Percentiles rank a stretch among this genome's conserved stretches.
phyloP scores from a whole-genome alignment of 2,113 vertebrate species.

The Melanerpes formicivorus region DNA sequence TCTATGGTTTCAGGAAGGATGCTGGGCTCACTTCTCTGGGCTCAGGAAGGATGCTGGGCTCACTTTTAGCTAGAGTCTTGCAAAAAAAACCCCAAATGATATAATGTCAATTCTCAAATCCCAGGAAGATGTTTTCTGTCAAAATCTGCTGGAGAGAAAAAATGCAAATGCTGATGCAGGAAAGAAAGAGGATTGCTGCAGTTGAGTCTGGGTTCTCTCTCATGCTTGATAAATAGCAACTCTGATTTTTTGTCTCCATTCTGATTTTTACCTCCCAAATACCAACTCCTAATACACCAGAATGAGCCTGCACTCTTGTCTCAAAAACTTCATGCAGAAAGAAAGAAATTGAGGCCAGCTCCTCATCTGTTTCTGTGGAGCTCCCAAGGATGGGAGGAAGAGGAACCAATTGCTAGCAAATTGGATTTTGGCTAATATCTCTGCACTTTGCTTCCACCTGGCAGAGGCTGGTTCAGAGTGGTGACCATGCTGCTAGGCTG shows the following conservation, averaged over 20 bases:
- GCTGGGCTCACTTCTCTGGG: neutral
- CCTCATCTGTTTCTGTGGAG: neutral
- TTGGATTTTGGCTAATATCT: neutral
- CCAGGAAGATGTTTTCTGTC: neutral
- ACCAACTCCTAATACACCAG: neutral
- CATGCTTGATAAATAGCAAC: neutral
- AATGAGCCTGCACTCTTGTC: rapidly evolving
- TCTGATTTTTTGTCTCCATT: neutral
- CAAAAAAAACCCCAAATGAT: neutral
- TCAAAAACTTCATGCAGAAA: neutral
- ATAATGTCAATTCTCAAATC: neutral
- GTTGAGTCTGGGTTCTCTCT: neutral
- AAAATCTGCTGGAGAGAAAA: slow-evolving; percentile 19
- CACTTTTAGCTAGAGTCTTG: neutral
- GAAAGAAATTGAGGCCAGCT: neutral
- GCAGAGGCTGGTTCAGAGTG: neutral
- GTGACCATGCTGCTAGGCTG: neutral
- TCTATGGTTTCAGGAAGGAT: neutral
- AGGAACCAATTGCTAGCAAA: neutral
- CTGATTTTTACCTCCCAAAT: neutral
- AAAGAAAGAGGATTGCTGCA: neutral
- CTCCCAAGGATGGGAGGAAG: neutral
- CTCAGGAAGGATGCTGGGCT: neutral
- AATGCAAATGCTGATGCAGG: neutral
- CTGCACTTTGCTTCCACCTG: neutral